Percentiles rank a stretch among this genome's conserved stretches.
phyloP scores from a whole-genome alignment of 2,888 invertebrate species.

The Anthrax anthrax region DNA sequence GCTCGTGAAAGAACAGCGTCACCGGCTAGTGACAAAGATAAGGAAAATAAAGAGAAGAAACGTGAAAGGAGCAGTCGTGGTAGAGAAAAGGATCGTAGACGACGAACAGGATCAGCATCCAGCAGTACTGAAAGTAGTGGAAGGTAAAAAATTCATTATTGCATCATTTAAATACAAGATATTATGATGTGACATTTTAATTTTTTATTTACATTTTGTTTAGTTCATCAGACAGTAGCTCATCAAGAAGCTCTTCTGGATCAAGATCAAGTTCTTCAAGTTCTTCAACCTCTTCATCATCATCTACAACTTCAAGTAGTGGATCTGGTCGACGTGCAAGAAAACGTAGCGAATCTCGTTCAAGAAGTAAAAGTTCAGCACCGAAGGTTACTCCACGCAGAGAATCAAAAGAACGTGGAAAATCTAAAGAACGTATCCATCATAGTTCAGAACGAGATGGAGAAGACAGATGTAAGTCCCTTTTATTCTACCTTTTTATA shows the following conservation, averaged over 20 bases:
- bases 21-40: constrained; percentile 54
- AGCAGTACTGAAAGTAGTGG: constrained; percentile 70
- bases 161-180: not conserved
- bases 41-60: constrained; percentile 40
- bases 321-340: constrained; percentile 49
- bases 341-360: constrained; percentile 37
- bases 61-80: constrained; percentile 17
- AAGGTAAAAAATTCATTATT: constrained; percentile 39
- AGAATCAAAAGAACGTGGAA: constrained; percentile 35
- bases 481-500: no score
- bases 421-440: constrained; percentile 11
- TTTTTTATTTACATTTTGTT: constrained; percentile 2
- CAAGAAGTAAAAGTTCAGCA: constrained; percentile 37
- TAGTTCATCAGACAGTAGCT: constrained; percentile 68
- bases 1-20: constrained; percentile 55
- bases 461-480: constrained; percentile 1
- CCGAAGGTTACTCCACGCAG: constrained; percentile 21
- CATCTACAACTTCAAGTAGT: constrained; percentile 51
- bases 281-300: constrained; percentile 41
- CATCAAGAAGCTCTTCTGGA: constrained; percentile 63
- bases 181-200: no score
- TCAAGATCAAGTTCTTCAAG: constrained; percentile 64
- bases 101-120: constrained; percentile 49
- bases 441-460: constrained; percentile 11
- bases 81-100: constrained; percentile 27